Evolutionary conservation across 2,113 vertebrate species (phyloP).

Genomic region (Petroica traversi): DNA sequence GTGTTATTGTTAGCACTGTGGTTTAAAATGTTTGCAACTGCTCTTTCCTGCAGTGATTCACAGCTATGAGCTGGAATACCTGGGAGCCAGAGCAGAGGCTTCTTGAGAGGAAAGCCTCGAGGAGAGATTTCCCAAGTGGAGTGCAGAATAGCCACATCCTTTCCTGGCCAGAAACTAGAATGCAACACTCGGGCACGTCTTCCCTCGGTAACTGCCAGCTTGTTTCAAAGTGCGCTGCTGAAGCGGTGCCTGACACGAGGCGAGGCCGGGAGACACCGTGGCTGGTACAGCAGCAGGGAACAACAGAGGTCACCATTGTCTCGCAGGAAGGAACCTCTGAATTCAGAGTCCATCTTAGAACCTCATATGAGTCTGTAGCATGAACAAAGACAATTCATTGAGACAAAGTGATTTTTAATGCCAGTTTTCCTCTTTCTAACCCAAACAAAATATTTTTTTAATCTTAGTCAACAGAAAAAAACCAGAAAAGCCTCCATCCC

Average conservation of each 20-base stretch:
- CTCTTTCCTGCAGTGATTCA: background rate
- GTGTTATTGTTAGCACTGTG: background rate
- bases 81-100: background rate
- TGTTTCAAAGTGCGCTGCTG: background rate
- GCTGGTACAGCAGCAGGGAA: background rate
- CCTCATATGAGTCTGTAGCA: background rate
- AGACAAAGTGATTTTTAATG: background rate
- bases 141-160: background rate
- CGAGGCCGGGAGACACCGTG: background rate
- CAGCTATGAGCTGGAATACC: background rate
- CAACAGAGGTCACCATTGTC: conserved; percentile 38
- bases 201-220: background rate
- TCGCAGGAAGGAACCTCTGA: background rate
- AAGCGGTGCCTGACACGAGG: background rate
- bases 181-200: fast-evolving
- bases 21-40: background rate
- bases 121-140: background rate
- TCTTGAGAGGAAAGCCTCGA: background rate
- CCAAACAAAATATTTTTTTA: background rate
- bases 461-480: background rate
- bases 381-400: background rate
- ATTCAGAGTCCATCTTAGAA: background rate
- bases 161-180: background rate
- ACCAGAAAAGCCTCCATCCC: background rate
- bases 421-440: background rate